Base-by-base conservation (phyloP, 2,797 vertebrate species). In the Chiroxiphia lanceolata region DNA sequence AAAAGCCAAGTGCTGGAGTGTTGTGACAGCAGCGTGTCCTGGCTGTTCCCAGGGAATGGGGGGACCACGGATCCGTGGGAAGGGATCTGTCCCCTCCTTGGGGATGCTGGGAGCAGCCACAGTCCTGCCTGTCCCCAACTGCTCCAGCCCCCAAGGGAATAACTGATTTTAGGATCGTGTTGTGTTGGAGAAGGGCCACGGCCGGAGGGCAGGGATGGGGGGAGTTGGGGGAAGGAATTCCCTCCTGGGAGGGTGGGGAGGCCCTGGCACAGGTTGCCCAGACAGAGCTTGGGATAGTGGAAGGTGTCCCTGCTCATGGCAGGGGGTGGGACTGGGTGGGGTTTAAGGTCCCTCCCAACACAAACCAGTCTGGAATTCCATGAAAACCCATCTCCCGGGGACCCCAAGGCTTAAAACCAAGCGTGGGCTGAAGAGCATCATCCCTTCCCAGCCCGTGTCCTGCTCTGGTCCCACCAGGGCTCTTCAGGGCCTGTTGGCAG, bases 391-490 rank as follows among this genome's bases (percentile, higher is more conserved):
- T 13, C 42, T 14, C 11, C 21, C 6, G 12, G 20, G 2, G 12
- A 23, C 14, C 26, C 27, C n/a, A 5, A 33, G 2, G 8, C 21
- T 44, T 33, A 7, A 36, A 26, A 36, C 4, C 22, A 7, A 36
- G 33, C 3, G 1, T 6, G 13, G 50, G 42, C 6, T 47, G 1
- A 11, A 25, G 31, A 42, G 26, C 33, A 21, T 15, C 82, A 4
- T 33, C 61, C 38, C 38, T 31, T 42, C 38, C 38, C 38, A 10
- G 21, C 19, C 38, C 60, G 2, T 7, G 26, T 31, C 54, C 69
- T 10, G 2, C 25, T 33, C 48, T 10, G 1, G 8, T 23, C 51
- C 59, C 15, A 11, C 5, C 1, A 13, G 4, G 10, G 17, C 15
- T n/a, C 44, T 23, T 36, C 63, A 60, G 47, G 20, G 16, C 15